Conservation (phyloP, 2,113 vertebrate species). For the Protobothrops mucrosquamatus region DNA sequence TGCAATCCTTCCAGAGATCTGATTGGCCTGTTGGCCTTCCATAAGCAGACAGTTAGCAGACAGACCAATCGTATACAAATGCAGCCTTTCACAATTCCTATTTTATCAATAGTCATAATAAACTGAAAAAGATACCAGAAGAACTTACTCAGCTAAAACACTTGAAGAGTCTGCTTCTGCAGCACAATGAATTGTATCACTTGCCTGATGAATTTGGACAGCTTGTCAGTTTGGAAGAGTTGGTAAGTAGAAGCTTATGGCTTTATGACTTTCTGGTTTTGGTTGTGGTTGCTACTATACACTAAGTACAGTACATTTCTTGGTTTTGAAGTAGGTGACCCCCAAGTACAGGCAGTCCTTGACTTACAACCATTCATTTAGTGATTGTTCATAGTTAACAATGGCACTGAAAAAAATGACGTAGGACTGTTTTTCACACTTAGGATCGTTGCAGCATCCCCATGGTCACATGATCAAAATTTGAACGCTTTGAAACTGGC, state of each 20-base stretch:
- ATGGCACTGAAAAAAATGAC: not conserved
- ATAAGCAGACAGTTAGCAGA: not conserved
- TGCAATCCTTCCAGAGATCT: not conserved
- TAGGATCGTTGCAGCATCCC: not conserved
- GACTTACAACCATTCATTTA: not conserved
- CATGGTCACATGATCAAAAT: not conserved
- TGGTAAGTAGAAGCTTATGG: constrained; percentile 74
- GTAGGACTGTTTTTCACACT: not conserved
- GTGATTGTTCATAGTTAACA: not conserved
- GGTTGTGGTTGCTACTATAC: not conserved
- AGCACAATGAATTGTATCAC: constrained; percentile 82
- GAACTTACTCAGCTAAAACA: constrained; percentile 76
- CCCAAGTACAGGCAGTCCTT: not conserved
- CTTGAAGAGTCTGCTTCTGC: constrained; percentile 81
- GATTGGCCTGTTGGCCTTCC: not conserved
- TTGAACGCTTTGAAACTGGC: not conserved
- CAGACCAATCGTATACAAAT: not conserved
- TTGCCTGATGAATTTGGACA: constrained; percentile 82
- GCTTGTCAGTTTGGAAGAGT: constrained; percentile 79
- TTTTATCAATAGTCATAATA: constrained; percentile 81
- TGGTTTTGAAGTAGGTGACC: not conserved
- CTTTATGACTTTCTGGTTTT: not conserved
- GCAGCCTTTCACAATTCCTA: not conserved
- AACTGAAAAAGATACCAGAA: constrained; percentile 77
- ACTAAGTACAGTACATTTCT: not conserved